A percentile compares a stretch with the other conserved stretches of the same genome.
These are phyloP conservation scores for Bombylius discolor DNA, from an alignment of 2,888 invertebrate species.

Conservation along the genomic window DNA sequence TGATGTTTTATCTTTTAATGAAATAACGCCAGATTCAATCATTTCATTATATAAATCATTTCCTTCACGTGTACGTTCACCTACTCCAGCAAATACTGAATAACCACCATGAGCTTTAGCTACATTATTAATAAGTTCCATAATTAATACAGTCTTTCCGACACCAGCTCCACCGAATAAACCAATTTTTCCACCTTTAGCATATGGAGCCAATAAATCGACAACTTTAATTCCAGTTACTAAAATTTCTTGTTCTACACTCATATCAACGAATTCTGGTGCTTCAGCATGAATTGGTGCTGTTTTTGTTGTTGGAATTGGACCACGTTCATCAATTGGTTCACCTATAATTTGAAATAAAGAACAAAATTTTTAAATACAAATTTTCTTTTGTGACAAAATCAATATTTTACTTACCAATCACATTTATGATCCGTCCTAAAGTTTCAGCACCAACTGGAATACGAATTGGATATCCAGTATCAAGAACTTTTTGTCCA, in stretches of 20 bases:
- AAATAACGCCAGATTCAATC: slow-evolving; percentile 90
- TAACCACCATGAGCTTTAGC: slow-evolving; percentile 95
- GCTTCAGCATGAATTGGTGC: slow-evolving; percentile 81
- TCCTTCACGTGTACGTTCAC: slow-evolving; percentile 92
- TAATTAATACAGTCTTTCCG: slow-evolving; percentile 91
- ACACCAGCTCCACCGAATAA: slow-evolving; percentile 92
- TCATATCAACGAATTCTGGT: slow-evolving; percentile 78
- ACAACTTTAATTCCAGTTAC: slow-evolving; percentile 85
- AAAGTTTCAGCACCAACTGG: slow-evolving; percentile 84
- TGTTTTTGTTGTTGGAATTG: slow-evolving; percentile 57
- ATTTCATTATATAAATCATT: slow-evolving; percentile 95
- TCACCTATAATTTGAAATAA: slow-evolving; percentile 37
- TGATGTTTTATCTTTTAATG: slow-evolving; percentile 74
- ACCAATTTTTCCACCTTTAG: slow-evolving; percentile 90
- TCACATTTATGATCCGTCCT: slow-evolving; percentile 89
- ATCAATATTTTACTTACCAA: slow-evolving; percentile 95
- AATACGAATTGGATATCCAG: slow-evolving; percentile 78
- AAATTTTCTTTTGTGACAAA: slow-evolving; percentile 65
- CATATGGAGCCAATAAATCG: slow-evolving; percentile 84
- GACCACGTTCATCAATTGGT: slow-evolving; percentile 83
- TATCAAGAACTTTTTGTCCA: slow-evolving; percentile 70
- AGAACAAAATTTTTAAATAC: slow-evolving; percentile 26
- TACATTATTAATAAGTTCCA: slow-evolving; percentile 94
- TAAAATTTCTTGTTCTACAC: slow-evolving; percentile 75
- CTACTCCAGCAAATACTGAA: slow-evolving; percentile 92